Conservation (phyloP, 2,797 vertebrate species). For the Stomatorhinus walkeri region DNA sequence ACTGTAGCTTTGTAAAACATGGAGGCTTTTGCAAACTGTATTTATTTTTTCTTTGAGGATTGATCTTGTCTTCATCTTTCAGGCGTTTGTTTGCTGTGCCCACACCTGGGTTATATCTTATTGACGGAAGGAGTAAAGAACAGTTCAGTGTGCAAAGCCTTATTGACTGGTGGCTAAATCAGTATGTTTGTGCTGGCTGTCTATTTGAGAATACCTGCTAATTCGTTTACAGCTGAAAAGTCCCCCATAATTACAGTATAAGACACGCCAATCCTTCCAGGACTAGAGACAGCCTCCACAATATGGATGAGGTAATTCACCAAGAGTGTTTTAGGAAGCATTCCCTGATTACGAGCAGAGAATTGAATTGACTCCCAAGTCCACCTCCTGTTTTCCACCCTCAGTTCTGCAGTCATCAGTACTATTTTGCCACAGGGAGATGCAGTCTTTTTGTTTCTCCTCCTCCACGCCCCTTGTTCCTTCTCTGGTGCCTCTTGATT, state of each 20-base stretch:
- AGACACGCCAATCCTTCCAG: not conserved
- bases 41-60: not conserved
- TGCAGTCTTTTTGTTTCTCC: not conserved
- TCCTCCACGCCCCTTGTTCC: not conserved
- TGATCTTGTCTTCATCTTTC: not conserved
- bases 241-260: slow-evolving; percentile 9
- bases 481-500: not conserved
- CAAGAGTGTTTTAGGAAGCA: slow-evolving; percentile 14
- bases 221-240: slow-evolving; percentile 18
- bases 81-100: not conserved
- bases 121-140: not conserved
- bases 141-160: not conserved
- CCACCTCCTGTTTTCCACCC: not conserved
- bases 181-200: not conserved
- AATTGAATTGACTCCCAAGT: slow-evolving; percentile 25
- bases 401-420: not conserved
- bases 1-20: not conserved
- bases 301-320: slow-evolving; percentile 26
- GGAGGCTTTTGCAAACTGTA: not conserved
- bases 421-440: not conserved
- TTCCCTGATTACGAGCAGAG: slow-evolving; percentile 13
- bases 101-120: not conserved
- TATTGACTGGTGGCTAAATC: not conserved
- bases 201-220: slow-evolving; percentile 15
- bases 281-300: not conserved